Percentiles rank a stretch among this genome's conserved stretches.
Evolutionary conservation across 1,140 invertebrate species (phyloP).

Genomic region (Anoplophora glabripennis): DNA sequence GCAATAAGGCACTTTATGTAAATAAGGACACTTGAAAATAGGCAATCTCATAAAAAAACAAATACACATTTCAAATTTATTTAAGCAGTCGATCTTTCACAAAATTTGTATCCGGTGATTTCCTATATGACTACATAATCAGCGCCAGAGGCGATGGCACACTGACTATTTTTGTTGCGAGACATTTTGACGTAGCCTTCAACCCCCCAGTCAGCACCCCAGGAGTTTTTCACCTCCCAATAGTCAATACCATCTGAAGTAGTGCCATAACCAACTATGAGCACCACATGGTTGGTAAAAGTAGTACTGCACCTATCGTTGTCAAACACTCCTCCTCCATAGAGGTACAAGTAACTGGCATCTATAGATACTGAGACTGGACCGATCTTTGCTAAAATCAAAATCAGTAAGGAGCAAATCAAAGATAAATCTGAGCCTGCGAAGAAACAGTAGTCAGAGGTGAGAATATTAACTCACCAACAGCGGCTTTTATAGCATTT

Average conservation of each 20-base stretch:
- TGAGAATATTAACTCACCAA: slow-evolving; percentile 46
- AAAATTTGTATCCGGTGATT: too few species aligned
- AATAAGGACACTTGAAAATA: too few species aligned
- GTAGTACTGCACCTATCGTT: slow-evolving; percentile 13
- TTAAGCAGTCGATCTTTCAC: too few species aligned
- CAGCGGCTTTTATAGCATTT: slow-evolving; percentile 59
- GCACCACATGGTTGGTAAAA: slow-evolving; percentile 17
- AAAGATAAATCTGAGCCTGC: too few species aligned
- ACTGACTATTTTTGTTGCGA: slow-evolving; percentile 58
- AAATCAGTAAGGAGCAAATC: too few species aligned
- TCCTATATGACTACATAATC: slow-evolving; percentile 4
- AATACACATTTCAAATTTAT: too few species aligned
- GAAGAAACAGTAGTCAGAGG: too few species aligned
- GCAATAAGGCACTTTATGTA: too few species aligned
- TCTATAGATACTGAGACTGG: slow-evolving; percentile 88
- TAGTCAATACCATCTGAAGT: slow-evolving; percentile 62
- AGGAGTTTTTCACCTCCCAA: slow-evolving; percentile 84
- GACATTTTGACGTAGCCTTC: slow-evolving; percentile 87
- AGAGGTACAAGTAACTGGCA: slow-evolving; percentile 54
- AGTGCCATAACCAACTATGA: slow-evolving; percentile 28
- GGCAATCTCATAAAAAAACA: too few species aligned
- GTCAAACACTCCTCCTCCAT: slow-evolving; percentile 21
- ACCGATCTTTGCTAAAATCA: slow-evolving; percentile 82
- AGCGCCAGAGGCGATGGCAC: slow-evolving; percentile 4
- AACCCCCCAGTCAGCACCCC: slow-evolving; percentile 79